Conservation (phyloP, 1,140 invertebrate genomes). For the Drosophila lacteicornis region DNA sequence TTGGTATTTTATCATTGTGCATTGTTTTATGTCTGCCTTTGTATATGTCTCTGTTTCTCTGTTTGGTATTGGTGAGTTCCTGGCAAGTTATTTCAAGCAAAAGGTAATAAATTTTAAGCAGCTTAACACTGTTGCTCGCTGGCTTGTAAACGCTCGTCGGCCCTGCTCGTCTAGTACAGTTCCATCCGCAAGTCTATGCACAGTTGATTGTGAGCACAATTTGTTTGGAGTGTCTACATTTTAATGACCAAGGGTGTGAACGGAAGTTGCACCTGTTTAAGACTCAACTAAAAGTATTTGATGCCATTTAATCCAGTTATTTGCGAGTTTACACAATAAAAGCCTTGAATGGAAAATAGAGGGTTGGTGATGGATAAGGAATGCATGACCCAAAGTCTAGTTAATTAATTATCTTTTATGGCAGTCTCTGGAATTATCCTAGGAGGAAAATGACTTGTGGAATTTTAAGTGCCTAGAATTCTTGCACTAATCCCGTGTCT, state of each 20-base stretch:
- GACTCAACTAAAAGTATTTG: slow-evolving; percentile 76
- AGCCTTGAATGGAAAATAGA: slow-evolving; percentile 32
- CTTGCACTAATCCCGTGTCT: slow-evolving; percentile 27
- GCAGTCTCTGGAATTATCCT: slow-evolving; percentile 24
- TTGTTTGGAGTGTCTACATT: slow-evolving; percentile 25
- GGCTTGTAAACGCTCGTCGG: slow-evolving; percentile 71
- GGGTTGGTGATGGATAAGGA: slow-evolving; percentile 32
- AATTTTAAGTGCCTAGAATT: slow-evolving; percentile 34
- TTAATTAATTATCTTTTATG: slow-evolving; percentile 75
- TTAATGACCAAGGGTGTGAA: slow-evolving; percentile 33
- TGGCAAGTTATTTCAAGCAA: slow-evolving; percentile 81
- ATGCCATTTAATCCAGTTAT: slow-evolving; percentile 82
- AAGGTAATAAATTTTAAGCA: slow-evolving; percentile 85
- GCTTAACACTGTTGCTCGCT: slow-evolving; percentile 84
- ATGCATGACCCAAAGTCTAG: slow-evolving; percentile 71
- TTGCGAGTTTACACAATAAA: slow-evolving; percentile 82
- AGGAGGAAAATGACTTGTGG: slow-evolving; percentile 47
- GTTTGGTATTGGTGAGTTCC: slow-evolving; percentile 45
- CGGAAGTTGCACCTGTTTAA: slow-evolving; percentile 68
- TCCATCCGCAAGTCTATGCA: slow-evolving; percentile 34
- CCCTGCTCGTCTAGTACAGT: slow-evolving; percentile 44
- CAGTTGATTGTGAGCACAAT: slow-evolving; percentile 17
- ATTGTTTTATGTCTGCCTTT: slow-evolving; percentile 62
- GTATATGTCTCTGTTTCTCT: slow-evolving; percentile 16
- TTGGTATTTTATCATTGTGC: slow-evolving; percentile 70